A percentile compares a stretch with the other conserved stretches of the same genome.
phyloP scores from a whole-genome alignment of 1,140 invertebrate genomes.

The Diachasma alloeum region DNA sequence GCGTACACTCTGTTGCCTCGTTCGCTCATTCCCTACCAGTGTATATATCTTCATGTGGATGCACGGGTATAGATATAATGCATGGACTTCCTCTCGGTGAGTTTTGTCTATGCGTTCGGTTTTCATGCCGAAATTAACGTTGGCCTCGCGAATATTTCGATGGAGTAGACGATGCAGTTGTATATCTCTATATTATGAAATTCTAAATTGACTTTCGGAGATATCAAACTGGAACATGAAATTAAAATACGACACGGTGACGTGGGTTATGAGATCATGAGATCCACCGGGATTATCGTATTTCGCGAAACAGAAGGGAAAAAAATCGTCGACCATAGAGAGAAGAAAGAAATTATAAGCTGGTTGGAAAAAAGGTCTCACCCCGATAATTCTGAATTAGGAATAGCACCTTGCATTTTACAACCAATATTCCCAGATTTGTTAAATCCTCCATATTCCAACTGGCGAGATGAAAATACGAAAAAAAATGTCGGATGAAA shows the following conservation, averaged over 20 bases:
- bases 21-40: conserved; percentile 6
- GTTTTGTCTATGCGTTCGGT: not conserved
- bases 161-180: not conserved
- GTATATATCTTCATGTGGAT: not conserved
- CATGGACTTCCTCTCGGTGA: conserved; percentile 12
- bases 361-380: no score
- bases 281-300: no score
- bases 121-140: not conserved
- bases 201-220: no score
- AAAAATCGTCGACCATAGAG: no score
- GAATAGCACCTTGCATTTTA: no score
- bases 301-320: no score
- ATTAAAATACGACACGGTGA: no score
- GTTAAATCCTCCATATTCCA: not conserved
- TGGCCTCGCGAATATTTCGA: not conserved
- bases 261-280: no score
- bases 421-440: not conserved
- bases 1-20: conserved; percentile 4
- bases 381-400: no score
- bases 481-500: not conserved
- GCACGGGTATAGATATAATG: not conserved
- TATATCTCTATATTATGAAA: no score
- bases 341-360: no score
- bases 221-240: no score
- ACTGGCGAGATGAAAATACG: not conserved